Evolutionary conservation across 2,888 invertebrate species (phyloP).

Genomic region (Stomorhina lunata): DNA sequence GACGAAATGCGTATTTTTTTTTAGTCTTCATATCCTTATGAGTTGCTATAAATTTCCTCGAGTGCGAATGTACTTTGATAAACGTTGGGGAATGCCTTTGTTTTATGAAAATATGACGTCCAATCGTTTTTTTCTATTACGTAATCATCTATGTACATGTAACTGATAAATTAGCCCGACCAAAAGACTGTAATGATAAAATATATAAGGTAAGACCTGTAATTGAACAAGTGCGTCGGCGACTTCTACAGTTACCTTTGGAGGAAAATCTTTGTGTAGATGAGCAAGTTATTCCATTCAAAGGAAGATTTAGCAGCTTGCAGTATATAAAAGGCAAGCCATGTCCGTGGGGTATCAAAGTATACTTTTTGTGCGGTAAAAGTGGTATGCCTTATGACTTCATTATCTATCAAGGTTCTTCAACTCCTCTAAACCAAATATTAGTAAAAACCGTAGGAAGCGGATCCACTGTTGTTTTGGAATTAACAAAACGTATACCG

Average conservation of each 20-base stretch:
- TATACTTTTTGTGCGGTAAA: conserved; percentile 15
- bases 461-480: conserved; percentile 9
- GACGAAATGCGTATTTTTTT: conserved; percentile 25
- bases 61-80: conserved; percentile 37
- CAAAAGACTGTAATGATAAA: conserved; percentile 19
- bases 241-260: background rate
- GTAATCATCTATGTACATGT: conserved; percentile 25
- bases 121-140: conserved; percentile 29
- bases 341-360: conserved; percentile 69
- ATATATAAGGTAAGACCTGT: conserved; percentile 17
- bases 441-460: conserved; percentile 14
- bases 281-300: conserved; percentile 41
- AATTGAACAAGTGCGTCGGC: conserved; percentile 18
- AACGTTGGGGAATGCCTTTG: conserved; percentile 22
- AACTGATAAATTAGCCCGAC: conserved; percentile 5
- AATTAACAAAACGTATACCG: conserved; percentile 23
- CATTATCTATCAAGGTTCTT: background rate
- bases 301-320: conserved; percentile 13
- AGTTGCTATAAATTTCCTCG: conserved; percentile 35
- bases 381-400: background rate
- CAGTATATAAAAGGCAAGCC: conserved; percentile 45
- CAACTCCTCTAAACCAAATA: conserved; percentile 1
- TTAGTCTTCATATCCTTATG: conserved; percentile 27
- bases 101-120: conserved; percentile 36
- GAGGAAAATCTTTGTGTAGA: conserved; percentile 32